Evolutionary conservation across 37 sponge, comb jelly and placozoan genomes (phyloP), one percentile per base, ranked within the genome.

Genomic region (Chondrilla cf. caribensis): DNA sequence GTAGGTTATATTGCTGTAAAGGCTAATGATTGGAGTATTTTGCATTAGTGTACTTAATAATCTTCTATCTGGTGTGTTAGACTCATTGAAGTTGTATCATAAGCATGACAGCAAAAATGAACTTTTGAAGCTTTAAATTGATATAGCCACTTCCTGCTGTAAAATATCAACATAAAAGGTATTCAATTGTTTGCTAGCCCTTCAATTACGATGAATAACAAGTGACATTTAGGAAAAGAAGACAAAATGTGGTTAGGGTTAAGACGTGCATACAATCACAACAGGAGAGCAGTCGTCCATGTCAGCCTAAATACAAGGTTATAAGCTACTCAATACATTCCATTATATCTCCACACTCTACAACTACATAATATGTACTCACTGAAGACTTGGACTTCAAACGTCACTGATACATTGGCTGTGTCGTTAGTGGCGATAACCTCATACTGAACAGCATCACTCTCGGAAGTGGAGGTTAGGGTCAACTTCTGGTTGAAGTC

Each of bases 321-420:
- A n/a, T n/a, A n/a, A n/a, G n/a, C n/a, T n/a, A n/a, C n/a, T n/a
- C n/a, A n/a, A n/a, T n/a, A n/a, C n/a, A 19, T 55, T 19, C 11
- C 17, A 17, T 55, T 55, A 55, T 17, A 17, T 55, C 57, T 55
- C 57, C 57, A 55, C 17, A 47, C 51, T 14, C 51, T 47, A 47
- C 51, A 76, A 31, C 2, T 2, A 76, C 24, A 38, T 4, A 67
- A 28, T 29, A 3, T 47, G 51, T 19, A 73, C 76, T 73, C 44
- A 73, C 76, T 42, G 76, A 73, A 73, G 24, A 39, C 21, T n/a
- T 22, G 76, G n/a, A 73, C 76, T 38, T 73, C 38, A 73, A 73
- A 73, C 40, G 25, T 25, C 15, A 73, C 76, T 25, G 76, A 43
- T 1, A 8, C 76, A 73, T 37, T 8, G 36, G 42, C 76, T 73